Conservation (phyloP, 2,113 vertebrate species). For the Scomber japonicus region DNA sequence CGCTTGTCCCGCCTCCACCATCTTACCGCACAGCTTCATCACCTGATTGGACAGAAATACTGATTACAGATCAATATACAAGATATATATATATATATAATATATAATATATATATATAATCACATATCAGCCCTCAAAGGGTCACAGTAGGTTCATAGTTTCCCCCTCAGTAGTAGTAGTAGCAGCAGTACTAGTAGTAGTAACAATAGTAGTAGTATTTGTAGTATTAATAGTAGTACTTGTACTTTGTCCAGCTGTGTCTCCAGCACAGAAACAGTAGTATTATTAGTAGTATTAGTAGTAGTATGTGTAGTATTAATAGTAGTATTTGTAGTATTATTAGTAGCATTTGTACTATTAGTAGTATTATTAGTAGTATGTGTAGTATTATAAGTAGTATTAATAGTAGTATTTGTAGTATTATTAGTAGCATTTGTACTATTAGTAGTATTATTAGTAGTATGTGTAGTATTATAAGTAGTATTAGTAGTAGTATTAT, state of each 20-base stretch:
- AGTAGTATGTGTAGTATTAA: background rate
- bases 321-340: background rate
- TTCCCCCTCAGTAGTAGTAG: too few species aligned
- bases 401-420: background rate
- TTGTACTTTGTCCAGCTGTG: conserved; percentile 78
- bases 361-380: background rate
- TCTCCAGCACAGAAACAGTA: conserved; percentile 68
- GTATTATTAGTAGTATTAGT: background rate
- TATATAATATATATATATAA: too few species aligned
- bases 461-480: background rate
- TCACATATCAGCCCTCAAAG: background rate
- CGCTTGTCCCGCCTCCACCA: conserved; percentile 84
- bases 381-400: background rate
- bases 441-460: background rate
- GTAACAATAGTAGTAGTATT: background rate
- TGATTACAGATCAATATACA: background rate
- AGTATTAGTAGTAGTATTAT: background rate
- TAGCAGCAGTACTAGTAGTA: background rate
- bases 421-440: background rate
- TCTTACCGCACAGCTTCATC: conserved; percentile 80
- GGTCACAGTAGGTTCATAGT: too few species aligned
- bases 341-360: too few species aligned
- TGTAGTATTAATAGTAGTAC: too few species aligned
- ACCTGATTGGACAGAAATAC: conserved; percentile 74
- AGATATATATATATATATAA: too few species aligned